phyloP scores from a whole-genome alignment of 2,888 invertebrate genomes.

The Drosophila gaucha region DNA sequence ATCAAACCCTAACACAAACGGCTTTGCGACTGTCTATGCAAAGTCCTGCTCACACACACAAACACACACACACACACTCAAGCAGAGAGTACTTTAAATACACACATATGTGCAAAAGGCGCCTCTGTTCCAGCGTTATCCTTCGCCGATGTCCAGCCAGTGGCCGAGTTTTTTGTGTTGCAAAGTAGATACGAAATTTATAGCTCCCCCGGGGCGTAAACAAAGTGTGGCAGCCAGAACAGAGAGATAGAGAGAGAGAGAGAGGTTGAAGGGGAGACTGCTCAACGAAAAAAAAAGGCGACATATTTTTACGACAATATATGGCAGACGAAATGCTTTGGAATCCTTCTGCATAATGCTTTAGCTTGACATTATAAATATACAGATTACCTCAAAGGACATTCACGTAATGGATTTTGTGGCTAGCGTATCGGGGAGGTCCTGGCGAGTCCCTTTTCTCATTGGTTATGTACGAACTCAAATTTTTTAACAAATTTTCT shows the following conservation, averaged over 20 bases:
- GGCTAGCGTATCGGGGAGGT: neutral
- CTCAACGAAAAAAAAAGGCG: constrained; percentile 36
- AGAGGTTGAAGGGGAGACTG: neutral
- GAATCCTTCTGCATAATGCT: constrained; percentile 73
- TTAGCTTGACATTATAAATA: constrained; percentile 73
- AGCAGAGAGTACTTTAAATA: constrained; percentile 16
- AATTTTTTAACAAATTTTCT: no score
- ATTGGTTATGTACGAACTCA: neutral
- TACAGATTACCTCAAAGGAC: constrained; percentile 73
- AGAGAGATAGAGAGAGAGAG: constrained; percentile 15
- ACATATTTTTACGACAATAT: constrained; percentile 80
- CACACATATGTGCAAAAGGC: constrained; percentile 6
- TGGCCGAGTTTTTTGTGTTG: constrained; percentile 71
- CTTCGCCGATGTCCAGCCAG: constrained; percentile 7
- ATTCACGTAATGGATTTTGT: constrained; percentile 54
- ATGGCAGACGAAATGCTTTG: constrained; percentile 58
- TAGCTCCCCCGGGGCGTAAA: constrained; percentile 83
- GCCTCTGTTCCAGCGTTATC: constrained; percentile 2
- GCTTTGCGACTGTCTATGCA: constrained; percentile 15
- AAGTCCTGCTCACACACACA: constrained; percentile 17
- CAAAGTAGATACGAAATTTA: constrained; percentile 84
- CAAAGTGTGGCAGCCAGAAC: constrained; percentile 61
- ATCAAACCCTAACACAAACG: constrained; percentile 3
- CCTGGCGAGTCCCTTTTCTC: neutral
- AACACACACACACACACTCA: neutral